A percentile compares a stretch with the other conserved stretches of the same genome.
Evolutionary conservation across 2,113 vertebrate species (phyloP).

Genomic region (Phaethon lepturus): DNA sequence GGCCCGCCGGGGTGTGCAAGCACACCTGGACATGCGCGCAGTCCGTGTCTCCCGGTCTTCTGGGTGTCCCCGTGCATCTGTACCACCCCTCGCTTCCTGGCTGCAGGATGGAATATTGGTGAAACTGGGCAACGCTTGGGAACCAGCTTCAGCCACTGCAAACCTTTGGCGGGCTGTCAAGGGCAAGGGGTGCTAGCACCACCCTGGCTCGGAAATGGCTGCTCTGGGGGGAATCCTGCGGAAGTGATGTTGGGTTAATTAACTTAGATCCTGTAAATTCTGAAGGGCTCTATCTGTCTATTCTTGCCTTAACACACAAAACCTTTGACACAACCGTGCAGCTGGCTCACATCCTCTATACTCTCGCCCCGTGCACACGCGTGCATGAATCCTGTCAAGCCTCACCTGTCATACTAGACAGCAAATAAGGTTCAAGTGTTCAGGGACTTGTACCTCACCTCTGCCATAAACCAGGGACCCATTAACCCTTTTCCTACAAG

Average conservation of each 20-base stretch:
- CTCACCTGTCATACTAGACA: rapidly evolving
- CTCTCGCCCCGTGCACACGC: rapidly evolving
- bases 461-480: neutral
- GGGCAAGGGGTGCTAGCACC: neutral
- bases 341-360: rapidly evolving
- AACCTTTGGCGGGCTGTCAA: neutral
- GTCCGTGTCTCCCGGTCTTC: neutral
- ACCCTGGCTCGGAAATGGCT: rapidly evolving
- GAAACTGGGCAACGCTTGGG: neutral
- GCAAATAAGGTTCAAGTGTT: neutral
- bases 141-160: neutral
- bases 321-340: neutral
- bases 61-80: rapidly evolving
- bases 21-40: rapidly evolving
- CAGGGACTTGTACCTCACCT: neutral
- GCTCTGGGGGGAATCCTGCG: neutral
- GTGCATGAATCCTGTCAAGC: rapidly evolving
- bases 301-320: neutral
- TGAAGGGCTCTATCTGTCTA: neutral
- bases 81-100: too few relatives aligned
- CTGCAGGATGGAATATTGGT: rapidly evolving
- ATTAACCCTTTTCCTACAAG: neutral
- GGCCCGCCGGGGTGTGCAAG: neutral
- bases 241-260: neutral
- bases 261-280: neutral